Evolutionary conservation across 2,888 invertebrate genomes (phyloP).

Genomic region (Atethmia centrago): DNA sequence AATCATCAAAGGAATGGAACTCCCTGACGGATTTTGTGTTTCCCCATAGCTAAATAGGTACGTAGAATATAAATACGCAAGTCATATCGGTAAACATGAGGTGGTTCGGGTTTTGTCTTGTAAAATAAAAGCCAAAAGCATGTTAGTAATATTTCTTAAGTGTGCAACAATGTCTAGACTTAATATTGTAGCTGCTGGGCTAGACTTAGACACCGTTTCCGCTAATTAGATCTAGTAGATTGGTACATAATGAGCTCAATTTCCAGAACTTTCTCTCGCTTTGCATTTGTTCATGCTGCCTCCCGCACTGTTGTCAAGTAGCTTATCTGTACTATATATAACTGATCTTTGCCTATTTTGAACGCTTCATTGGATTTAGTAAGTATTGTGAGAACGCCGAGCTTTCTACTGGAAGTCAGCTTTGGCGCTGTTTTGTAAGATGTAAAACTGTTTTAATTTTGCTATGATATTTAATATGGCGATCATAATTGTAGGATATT

Average conservation of each 20-base stretch:
- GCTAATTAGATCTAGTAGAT: constrained; percentile 25
- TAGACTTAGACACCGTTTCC: constrained; percentile 16
- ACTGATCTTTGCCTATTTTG: constrained; percentile 27
- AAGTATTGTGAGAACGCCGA: constrained; percentile 25
- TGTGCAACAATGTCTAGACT: constrained; percentile 27
- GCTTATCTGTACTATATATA: constrained; percentile 3
- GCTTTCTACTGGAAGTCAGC: background rate
- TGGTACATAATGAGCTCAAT: constrained; percentile 18
- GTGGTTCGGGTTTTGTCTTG: no score
- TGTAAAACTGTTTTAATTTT: constrained; percentile 6
- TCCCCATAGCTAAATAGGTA: no score
- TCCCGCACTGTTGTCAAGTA: constrained; percentile 22
- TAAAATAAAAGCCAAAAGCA: background rate
- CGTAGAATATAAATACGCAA: no score
- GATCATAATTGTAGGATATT: background rate
- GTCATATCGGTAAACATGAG: no score
- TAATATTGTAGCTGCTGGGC: background rate
- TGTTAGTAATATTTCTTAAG: background rate
- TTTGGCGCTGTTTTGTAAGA: background rate
- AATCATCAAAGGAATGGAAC: no score
- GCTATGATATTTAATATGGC: background rate
- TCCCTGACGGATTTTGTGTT: no score
- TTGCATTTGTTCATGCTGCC: constrained; percentile 30
- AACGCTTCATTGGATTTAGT: constrained; percentile 41
- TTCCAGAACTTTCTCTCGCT: constrained; percentile 48